Base-by-base conservation (phyloP, 2,113 vertebrate genomes). In the Mesitornis unicolor region DNA sequence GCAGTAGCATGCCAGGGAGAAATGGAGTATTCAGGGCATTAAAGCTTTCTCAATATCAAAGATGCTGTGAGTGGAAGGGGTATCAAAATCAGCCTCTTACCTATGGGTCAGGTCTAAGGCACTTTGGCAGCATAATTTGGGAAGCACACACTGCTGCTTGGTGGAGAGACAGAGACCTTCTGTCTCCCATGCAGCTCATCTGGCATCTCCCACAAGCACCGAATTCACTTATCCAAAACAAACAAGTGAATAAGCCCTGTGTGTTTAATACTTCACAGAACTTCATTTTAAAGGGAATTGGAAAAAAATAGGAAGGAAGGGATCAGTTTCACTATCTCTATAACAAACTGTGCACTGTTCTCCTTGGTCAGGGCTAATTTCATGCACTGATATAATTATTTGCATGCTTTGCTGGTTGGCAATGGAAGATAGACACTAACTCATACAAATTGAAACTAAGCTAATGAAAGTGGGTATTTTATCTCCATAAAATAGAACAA, bases 191-290 rank as follows among this genome's bases (percentile, higher is more conserved):
- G 17, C 90, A 94, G 90, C 96, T 92, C 95, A 96, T 95, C 95
- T 97, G 95, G 95, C 95, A 84, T 74, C 83, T 67, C 89, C 85
- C 90, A 96, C 96, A 96, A 95, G 71, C 95, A 57, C 79, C 0
- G 42, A 71, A 96, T 96, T 97, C 95, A 96, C 88, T 96, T 6
- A 1, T 11, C 79, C 68, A 74, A 38, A 82, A 96, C 85, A 93
- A 92, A 84, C 38, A 35, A 92, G 68, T 95, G 95, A 96, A 95
- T 95, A 75, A 96, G 79, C 87, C 79, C 93, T 95, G 85, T 96
- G 92, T 96, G 79, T 25, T 83, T 87, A 40, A 59, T 57, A 84
- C 84, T 75, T 42, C 77, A 84, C 47, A 71, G 64, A 86, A 93
- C 71, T 86, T 71, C 57, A 84, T 89, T 82, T 82, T 93, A 87